These are phyloP conservation scores for Aptenodytes forsteri DNA, from an alignment of 2,113 vertebrate genomes.

Conservation along the genomic window DNA sequence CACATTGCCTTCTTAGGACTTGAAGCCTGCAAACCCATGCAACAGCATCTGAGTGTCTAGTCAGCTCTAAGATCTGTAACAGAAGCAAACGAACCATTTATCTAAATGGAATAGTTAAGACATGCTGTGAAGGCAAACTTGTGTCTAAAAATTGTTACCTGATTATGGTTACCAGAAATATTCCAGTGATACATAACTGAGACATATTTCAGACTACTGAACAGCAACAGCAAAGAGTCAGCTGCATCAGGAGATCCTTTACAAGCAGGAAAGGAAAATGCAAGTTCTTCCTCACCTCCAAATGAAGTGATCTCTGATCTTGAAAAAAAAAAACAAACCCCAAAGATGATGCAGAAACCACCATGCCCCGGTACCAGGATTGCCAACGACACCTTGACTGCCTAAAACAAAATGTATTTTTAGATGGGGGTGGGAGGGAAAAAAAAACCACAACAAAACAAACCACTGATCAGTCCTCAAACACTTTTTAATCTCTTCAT, in stretches of 20 bases:
- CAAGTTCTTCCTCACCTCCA: background rate
- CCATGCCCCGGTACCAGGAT: background rate
- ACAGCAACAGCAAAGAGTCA: background rate
- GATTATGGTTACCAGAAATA: background rate
- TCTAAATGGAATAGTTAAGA: background rate
- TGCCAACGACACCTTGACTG: background rate
- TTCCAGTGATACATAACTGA: background rate
- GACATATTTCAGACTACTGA: background rate
- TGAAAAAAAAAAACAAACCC: background rate
- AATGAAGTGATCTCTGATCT: background rate
- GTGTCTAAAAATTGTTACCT: background rate
- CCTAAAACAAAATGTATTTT: background rate
- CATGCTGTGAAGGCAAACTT: background rate
- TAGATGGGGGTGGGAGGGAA: fast-evolving
- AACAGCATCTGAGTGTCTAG: background rate
- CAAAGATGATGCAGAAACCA: background rate
- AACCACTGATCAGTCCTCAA: background rate
- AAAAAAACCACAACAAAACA: too few species aligned
- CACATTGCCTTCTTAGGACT: background rate
- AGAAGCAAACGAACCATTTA: background rate
- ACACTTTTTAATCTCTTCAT: background rate
- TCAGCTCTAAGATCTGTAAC: background rate
- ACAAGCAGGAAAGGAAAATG: background rate
- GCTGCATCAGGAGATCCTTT: background rate
- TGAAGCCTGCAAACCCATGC: background rate